Evolutionary conservation across 2,888 invertebrate genomes (phyloP).

Genomic region (Liodrosophila aerea): DNA sequence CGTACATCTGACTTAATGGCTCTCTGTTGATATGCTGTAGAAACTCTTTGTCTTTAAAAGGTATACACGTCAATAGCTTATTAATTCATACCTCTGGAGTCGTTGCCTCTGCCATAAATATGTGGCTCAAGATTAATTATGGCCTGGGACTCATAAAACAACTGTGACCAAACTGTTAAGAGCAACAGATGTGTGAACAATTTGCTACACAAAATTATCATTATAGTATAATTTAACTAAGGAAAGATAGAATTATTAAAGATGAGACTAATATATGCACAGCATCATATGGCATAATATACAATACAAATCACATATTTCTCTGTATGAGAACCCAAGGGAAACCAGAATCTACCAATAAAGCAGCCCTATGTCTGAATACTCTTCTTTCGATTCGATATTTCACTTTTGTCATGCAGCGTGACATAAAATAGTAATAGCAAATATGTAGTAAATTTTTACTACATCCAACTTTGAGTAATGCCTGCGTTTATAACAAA

Average conservation of each 20-base stretch:
- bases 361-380: no score
- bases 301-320: constrained; percentile 31
- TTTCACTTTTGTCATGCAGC: no score
- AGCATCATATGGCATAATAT: constrained; percentile 22
- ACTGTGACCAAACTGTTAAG: constrained; percentile 1
- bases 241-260: neutral
- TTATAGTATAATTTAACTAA: constrained; percentile 1
- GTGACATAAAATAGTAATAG: no score
- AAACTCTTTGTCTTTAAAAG: neutral
- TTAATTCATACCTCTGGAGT: constrained; percentile 34
- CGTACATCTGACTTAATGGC: constrained; percentile 42
- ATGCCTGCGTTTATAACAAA: no score
- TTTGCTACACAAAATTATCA: constrained; percentile 8
- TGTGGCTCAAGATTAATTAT: constrained; percentile 29
- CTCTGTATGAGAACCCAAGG: constrained; percentile 11
- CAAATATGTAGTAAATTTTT: no score
- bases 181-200: neutral
- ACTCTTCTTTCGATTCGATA: no score
- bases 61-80: neutral
- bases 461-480: no score
- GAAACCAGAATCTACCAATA: no score
- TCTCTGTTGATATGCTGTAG: constrained; percentile 34
- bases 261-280: neutral
- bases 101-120: constrained; percentile 25
- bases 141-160: constrained; percentile 9